phyloP scores from a whole-genome alignment of 1,140 invertebrate species.

The Drosophila dunni region DNA sequence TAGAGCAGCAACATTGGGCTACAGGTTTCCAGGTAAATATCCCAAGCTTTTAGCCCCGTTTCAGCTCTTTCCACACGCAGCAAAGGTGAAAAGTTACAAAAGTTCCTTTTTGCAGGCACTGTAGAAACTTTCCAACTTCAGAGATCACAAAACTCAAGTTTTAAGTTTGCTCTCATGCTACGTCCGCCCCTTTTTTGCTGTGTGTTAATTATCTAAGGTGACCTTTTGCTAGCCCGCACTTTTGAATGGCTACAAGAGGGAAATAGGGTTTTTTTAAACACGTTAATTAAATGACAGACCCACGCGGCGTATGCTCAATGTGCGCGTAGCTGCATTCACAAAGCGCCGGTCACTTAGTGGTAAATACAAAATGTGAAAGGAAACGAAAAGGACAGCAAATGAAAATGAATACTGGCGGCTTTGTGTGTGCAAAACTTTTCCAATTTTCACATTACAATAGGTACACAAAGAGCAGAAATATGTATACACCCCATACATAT shows the following conservation, averaged over 20 bases:
- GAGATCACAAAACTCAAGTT: conserved; percentile 23
- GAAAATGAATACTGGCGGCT: background rate
- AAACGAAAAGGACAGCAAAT: background rate
- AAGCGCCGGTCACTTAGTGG: conserved; percentile 1
- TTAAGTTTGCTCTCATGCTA: conserved; percentile 15
- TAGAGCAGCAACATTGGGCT: conserved; percentile 1
- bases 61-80: background rate
- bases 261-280: conserved; percentile 13
- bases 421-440: conserved; percentile 36
- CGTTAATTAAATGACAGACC: conserved; percentile 40
- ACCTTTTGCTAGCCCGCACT: conserved; percentile 10
- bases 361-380: background rate
- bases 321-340: conserved; percentile 9
- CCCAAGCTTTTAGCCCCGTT: conserved; percentile 41
- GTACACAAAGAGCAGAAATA: background rate
- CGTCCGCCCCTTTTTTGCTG: background rate
- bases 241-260: background rate
- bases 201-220: background rate
- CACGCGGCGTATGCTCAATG: conserved; percentile 40
- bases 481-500: background rate
- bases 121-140: conserved; percentile 26
- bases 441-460: conserved; percentile 42
- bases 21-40: conserved; percentile 36
- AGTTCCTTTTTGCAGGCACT: conserved; percentile 8
- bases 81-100: conserved; percentile 35